These are phyloP conservation scores for Batillaria attramentaria DNA, from an alignment of 1,140 invertebrate genomes.

Conservation along the genomic window DNA sequence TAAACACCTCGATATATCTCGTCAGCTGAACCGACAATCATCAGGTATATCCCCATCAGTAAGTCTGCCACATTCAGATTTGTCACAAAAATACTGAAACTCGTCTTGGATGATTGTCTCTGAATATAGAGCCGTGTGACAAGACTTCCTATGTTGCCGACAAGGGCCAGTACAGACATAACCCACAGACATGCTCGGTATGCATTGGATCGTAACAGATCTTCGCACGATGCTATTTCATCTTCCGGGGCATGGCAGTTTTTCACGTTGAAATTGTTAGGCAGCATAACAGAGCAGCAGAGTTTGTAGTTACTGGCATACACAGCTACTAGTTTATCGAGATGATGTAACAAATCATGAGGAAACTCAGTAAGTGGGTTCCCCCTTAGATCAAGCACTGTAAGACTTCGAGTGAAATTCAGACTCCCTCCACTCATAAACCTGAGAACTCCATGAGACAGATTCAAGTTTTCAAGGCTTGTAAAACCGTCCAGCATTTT, in stretches of 20 bases:
- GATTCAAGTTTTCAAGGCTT: neutral
- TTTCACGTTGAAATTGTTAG: neutral
- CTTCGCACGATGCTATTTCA: slow-evolving; percentile 14
- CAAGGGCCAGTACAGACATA: slow-evolving; percentile 34
- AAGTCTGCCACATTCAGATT: slow-evolving; percentile 55
- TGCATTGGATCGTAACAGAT: neutral
- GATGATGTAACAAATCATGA: neutral
- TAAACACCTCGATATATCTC: slow-evolving; percentile 49
- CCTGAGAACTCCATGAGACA: neutral
- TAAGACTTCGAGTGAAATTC: neutral
- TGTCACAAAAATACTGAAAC: slow-evolving; percentile 41
- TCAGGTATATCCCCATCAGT: slow-evolving; percentile 60
- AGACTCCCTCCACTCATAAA: neutral
- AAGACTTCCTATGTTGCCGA: slow-evolving; percentile 46
- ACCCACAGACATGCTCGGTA: slow-evolving; percentile 43
- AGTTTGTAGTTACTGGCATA: slow-evolving; percentile 3
- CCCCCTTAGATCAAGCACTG: neutral
- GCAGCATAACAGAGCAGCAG: neutral
- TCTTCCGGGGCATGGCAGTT: neutral
- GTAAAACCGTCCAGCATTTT: neutral
- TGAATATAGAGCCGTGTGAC: slow-evolving; percentile 14
- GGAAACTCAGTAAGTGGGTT: neutral
- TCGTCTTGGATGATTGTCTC: neutral
- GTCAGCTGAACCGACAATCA: slow-evolving; percentile 53
- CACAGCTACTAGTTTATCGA: neutral